Conservation (phyloP, 2,888 invertebrate species). For the Agonum fuliginosum region DNA sequence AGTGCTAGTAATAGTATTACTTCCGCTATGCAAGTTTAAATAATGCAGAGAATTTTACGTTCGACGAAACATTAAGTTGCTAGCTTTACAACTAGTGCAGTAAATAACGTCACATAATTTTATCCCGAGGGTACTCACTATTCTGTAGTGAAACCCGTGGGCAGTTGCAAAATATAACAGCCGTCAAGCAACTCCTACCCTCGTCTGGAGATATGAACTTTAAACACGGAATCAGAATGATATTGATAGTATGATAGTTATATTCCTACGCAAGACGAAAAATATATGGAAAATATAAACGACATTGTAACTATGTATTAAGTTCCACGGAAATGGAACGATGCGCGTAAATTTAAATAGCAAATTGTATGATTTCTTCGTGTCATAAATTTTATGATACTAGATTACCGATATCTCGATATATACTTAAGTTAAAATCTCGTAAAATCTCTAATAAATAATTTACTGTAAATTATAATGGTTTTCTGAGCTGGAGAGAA, state of each 20-base stretch:
- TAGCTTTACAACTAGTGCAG: neutral
- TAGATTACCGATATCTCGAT: too few species aligned
- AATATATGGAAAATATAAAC: neutral
- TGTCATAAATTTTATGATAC: too few species aligned
- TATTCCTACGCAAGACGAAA: constrained; percentile 3
- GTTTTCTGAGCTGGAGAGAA: too few species aligned
- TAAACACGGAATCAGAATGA: constrained; percentile 23
- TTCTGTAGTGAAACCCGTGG: constrained; percentile 23
- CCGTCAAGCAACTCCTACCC: constrained; percentile 36
- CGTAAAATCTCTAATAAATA: neutral
- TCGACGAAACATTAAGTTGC: neutral
- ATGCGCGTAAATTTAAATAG: neutral
- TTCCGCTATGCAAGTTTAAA: neutral
- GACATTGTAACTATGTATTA: neutral
- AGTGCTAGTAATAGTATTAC: neutral
- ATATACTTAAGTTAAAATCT: neutral
- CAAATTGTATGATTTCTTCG: neutral
- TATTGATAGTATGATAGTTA: constrained; percentile 30
- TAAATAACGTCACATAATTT: neutral
- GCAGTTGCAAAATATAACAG: constrained; percentile 25
- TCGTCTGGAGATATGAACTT: constrained; percentile 30
- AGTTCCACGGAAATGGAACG: neutral
- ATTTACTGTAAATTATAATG: neutral
- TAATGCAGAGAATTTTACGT: neutral
- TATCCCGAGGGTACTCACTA: constrained; percentile 4